phyloP scores from a whole-genome alignment of 2,888 invertebrate species.

The Ennomos fuscantarius region DNA sequence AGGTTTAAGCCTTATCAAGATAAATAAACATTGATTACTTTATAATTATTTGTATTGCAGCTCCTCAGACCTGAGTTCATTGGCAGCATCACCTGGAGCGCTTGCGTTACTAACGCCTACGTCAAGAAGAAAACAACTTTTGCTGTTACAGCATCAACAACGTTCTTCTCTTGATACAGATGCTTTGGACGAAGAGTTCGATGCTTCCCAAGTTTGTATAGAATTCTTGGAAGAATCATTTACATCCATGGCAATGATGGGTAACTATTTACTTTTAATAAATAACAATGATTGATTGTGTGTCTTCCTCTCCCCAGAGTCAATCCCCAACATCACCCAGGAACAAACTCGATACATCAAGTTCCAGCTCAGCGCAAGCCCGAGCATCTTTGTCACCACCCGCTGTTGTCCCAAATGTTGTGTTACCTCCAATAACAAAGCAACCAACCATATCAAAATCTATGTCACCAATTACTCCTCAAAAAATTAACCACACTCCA shows the following conservation, averaged over 20 bases:
- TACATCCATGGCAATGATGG: constrained; percentile 20
- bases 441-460: constrained; percentile 75
- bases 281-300: constrained; percentile 2
- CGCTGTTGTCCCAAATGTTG: constrained; percentile 74
- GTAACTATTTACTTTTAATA: constrained; percentile 2
- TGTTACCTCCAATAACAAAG: constrained; percentile 78
- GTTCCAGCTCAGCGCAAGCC: constrained; percentile 65
- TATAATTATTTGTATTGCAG: constrained; percentile 51
- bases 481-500: constrained; percentile 75
- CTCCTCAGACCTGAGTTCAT: constrained; percentile 80
- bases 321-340: constrained; percentile 83
- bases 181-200: constrained; percentile 90
- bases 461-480: constrained; percentile 58
- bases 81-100: constrained; percentile 83
- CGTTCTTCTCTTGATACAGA: constrained; percentile 94
- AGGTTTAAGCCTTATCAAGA: too few species aligned
- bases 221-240: constrained; percentile 22
- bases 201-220: constrained; percentile 82
- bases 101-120: constrained; percentile 90
- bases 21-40: neutral
- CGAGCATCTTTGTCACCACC: constrained; percentile 77
- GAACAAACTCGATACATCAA: constrained; percentile 78
- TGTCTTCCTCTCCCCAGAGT: constrained; percentile 60
- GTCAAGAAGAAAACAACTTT: constrained; percentile 90
- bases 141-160: constrained; percentile 93